Base-by-base conservation (phyloP, 1,140 invertebrate species). In the Bombyx mandarina region DNA sequence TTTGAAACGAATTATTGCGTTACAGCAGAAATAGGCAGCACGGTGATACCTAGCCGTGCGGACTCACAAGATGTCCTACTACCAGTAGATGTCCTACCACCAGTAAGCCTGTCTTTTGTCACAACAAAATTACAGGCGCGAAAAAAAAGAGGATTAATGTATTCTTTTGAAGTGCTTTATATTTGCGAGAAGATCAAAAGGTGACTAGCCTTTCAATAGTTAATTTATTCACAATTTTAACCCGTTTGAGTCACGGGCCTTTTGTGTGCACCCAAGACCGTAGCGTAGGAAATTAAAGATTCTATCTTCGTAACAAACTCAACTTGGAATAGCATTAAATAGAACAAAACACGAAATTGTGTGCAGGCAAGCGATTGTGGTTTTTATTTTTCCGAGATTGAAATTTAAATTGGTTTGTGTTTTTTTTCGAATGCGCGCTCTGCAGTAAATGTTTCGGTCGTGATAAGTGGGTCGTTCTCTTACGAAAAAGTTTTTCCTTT, bases 211-310 rank as follows among this genome's bases (percentile, higher is more conserved):
- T 60, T 58, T 64, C 26, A 45, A 51, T 52, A 55, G 53, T 10
- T 59, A 64, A 60, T 60, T 63, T 59, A 63, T 63, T 66, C 58
- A 61, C 61, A 63, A 59, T 66, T 66, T 51, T 35, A 57, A 60
- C 51, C 60, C 54, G 46, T 49, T 59, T 56, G 58, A 58, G 56
- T 56, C 45, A 54, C 48, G 43, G 54, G 63, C 65, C 65, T 61
- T 67, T 66, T 68, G 60, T 69, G 63, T 45, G 65, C 67, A 56
- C 53, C 58, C 62, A 62, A 67, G 62, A 67, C 51, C 67, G 69
- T 68, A 65, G 57, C 60, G 63, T 62, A 70, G 74, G 71, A 77
- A 77, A 74, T 77, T 74, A 77, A 74, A 74, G 69, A 74, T 73
- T 74, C 66, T 77, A 74, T 77, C 73, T 63, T 43, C 57, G 67